Conservation (phyloP, 1,140 invertebrate genomes). For the Zaprionus ornatus region DNA sequence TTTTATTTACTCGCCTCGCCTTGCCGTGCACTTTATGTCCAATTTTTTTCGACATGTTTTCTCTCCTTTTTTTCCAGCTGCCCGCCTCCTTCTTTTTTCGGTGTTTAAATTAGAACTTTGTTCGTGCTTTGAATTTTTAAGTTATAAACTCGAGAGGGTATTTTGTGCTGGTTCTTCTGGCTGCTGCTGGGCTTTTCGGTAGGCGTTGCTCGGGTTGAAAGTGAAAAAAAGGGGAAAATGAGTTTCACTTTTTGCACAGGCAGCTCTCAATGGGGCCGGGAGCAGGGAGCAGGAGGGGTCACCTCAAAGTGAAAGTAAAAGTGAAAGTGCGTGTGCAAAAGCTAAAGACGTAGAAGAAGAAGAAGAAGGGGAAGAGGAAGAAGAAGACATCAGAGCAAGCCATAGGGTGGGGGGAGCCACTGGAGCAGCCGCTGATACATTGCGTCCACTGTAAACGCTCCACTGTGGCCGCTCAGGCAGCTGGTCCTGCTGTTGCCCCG, state of each 20-base stretch:
- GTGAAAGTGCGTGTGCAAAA: conserved; percentile 32
- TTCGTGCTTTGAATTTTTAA: conserved; percentile 82
- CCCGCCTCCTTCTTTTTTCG: conserved; percentile 29
- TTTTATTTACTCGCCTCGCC: conserved; percentile 57
- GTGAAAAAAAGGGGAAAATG: conserved; percentile 74
- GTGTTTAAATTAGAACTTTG: conserved; percentile 82
- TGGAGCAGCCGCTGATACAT: conserved; percentile 73
- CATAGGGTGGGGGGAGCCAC: not conserved
- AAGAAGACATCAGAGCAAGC: not conserved
- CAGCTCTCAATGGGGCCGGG: not conserved
- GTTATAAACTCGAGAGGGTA: conserved; percentile 82
- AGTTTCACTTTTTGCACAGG: conserved; percentile 61
- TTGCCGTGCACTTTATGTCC: conserved; percentile 56
- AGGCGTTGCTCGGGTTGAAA: conserved; percentile 46
- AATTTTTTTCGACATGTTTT: conserved; percentile 48
- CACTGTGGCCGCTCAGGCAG: conserved; percentile 64
- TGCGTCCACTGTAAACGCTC: conserved; percentile 77
- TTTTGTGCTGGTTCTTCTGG: conserved; percentile 33
- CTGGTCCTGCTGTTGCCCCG: conserved; percentile 43
- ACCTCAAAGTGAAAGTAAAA: conserved; percentile 31
- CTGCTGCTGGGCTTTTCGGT: conserved; percentile 5
- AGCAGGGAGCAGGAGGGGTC: not conserved
- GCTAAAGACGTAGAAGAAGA: conserved; percentile 22
- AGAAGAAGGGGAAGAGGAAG: conserved; percentile 2
- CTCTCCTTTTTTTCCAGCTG: conserved; percentile 13